phyloP scores from a whole-genome alignment of 2,797 vertebrate species.

The Acanthopagrus latus region DNA sequence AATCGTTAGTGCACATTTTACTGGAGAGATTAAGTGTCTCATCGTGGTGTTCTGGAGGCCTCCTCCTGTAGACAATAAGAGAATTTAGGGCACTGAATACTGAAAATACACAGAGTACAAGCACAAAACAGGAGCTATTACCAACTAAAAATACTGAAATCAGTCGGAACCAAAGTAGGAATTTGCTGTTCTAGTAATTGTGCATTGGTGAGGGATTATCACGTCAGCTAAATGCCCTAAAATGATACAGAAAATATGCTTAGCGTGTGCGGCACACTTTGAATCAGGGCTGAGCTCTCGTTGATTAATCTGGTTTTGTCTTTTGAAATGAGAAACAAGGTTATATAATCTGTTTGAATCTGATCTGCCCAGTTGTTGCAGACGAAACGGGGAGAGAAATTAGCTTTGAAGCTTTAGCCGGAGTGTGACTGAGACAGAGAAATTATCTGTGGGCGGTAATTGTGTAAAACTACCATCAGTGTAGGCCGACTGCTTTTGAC shows the following conservation, averaged over 20 bases:
- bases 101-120: constrained; percentile 18
- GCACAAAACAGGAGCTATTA: constrained; percentile 16
- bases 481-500: constrained; percentile 40
- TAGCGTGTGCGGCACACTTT: constrained; percentile 37
- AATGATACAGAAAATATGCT: constrained; percentile 42
- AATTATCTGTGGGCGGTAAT: constrained; percentile 54
- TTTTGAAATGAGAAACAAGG: constrained; percentile 53
- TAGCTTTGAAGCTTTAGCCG: constrained; percentile 53
- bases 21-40: constrained; percentile 4
- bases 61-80: constrained; percentile 24
- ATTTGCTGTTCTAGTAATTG: constrained; percentile 23
- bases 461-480: constrained; percentile 55
- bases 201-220: constrained; percentile 46
- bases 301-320: constrained; percentile 69
- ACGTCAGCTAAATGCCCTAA: constrained; percentile 26
- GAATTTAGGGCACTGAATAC: constrained; percentile 9
- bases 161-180: constrained; percentile 18
- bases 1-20: constrained; percentile 10
- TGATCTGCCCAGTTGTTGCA: constrained; percentile 54
- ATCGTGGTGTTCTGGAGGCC: not conserved
- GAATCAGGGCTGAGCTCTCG: constrained; percentile 35
- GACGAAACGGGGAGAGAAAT: constrained; percentile 29
- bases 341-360: constrained; percentile 57
- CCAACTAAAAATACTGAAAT: constrained; percentile 45
- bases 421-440: constrained; percentile 48